Conservation (phyloP, 1,140 invertebrate genomes). For the Heliconius himera region DNA sequence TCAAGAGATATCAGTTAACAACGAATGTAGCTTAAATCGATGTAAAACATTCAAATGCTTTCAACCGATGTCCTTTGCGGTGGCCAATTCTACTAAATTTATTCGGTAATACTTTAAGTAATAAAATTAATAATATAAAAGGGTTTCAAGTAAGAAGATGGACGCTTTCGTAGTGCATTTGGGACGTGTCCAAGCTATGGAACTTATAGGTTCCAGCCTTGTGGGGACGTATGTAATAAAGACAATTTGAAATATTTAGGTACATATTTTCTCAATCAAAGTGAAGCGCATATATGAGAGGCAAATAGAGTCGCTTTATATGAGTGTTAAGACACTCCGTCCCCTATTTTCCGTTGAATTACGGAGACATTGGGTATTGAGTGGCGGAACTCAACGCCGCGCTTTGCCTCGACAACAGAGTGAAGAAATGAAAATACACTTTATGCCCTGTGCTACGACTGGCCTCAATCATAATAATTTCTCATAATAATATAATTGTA, state of each 20-base stretch:
- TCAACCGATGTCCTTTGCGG: conserved; percentile 2
- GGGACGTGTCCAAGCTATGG: conserved; percentile 2
- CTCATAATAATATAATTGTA: background rate
- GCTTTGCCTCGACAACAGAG: too few relatives aligned
- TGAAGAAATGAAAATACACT: too few relatives aligned
- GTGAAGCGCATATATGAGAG: too few relatives aligned
- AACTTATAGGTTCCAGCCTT: background rate
- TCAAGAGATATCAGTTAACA: background rate
- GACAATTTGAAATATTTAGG: background rate
- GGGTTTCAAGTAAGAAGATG: conserved; percentile 2
- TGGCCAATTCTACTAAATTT: conserved; percentile 6
- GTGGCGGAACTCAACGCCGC: too few relatives aligned
- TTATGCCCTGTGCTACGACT: too few relatives aligned
- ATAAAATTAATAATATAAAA: conserved; percentile 15
- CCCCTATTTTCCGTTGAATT: too few relatives aligned
- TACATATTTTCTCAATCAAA: background rate
- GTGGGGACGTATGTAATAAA: background rate
- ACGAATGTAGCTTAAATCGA: background rate
- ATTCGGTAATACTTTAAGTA: conserved; percentile 6
- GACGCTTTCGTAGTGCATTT: background rate
- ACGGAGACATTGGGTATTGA: too few relatives aligned
- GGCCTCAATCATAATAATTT: too few relatives aligned
- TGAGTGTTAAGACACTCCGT: too few relatives aligned
- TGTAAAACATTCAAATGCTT: conserved; percentile 6
- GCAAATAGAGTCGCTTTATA: too few relatives aligned